Evolutionary conservation across 2,888 invertebrate species (phyloP).

Genomic region (Therioaphis trifolii): DNA sequence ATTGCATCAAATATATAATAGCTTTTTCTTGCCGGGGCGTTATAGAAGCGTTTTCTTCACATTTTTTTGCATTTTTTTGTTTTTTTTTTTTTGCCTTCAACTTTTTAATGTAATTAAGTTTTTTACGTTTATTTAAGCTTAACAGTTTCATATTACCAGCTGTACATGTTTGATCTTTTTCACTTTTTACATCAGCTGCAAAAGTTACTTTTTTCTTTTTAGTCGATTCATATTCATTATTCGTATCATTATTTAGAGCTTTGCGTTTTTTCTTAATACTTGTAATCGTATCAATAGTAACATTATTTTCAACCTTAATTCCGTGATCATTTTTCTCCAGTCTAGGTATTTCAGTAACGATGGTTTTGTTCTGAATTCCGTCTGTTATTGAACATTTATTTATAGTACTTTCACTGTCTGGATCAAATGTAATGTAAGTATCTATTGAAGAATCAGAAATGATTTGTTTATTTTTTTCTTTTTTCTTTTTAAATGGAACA

Average conservation of each 20-base stretch:
- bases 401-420: neutral
- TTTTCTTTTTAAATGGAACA: constrained; percentile 34
- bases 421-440: constrained; percentile 17
- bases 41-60: constrained; percentile 25
- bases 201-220: constrained; percentile 33
- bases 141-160: constrained; percentile 34
- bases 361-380: neutral
- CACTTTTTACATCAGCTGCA: constrained; percentile 25
- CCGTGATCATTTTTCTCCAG: neutral
- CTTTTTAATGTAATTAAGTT: constrained; percentile 45
- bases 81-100: constrained; percentile 50
- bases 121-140: constrained; percentile 54
- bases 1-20: constrained; percentile 69
- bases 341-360: neutral
- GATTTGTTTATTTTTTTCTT: neutral
- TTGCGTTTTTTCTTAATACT: constrained; percentile 19
- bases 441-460: neutral
- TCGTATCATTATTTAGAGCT: neutral
- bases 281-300: neutral
- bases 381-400: neutral
- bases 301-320: neutral
- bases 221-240: neutral
- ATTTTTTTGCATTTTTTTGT: constrained; percentile 52
- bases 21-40: constrained; percentile 51
- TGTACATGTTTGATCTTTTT: constrained; percentile 28